Conservation (phyloP, 2,797 vertebrate genomes). For the Acestrorhynchus altus region DNA sequence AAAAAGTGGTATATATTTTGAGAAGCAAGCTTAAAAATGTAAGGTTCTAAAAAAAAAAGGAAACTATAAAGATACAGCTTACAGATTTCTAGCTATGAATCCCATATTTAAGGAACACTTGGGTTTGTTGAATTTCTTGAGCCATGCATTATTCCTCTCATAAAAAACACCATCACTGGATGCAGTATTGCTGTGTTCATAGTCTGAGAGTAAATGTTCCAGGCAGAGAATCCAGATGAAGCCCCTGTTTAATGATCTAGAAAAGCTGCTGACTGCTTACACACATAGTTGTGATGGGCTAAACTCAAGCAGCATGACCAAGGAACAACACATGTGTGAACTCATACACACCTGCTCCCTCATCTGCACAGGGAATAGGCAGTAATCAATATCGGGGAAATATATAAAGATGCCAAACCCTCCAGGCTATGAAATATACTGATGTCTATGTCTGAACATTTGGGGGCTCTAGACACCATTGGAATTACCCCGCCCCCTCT, state of each 20-base stretch:
- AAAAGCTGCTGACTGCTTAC: conserved; percentile 51
- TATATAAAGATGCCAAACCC: background rate
- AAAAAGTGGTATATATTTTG: too few relatives aligned
- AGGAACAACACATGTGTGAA: background rate
- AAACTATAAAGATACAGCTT: too few relatives aligned
- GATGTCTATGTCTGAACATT: too few relatives aligned
- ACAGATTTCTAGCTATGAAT: conserved; percentile 4
- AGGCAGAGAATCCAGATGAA: conserved; percentile 41
- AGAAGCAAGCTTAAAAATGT: background rate
- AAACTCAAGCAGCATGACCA: conserved; percentile 20
- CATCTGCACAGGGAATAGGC: background rate
- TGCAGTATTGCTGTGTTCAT: conserved; percentile 25
- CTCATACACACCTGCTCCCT: conserved; percentile 7
- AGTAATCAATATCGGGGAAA: background rate
- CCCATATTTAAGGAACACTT: background rate
- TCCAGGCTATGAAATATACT: too few relatives aligned
- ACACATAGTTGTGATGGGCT: conserved; percentile 4
- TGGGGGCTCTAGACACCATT: too few relatives aligned
- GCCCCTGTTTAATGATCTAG: conserved; percentile 55
- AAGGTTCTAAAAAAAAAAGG: too few relatives aligned
- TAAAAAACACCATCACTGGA: conserved; percentile 23
- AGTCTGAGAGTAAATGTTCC: conserved; percentile 26
- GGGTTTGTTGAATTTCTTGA: conserved; percentile 10
- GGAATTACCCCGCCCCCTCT: too few relatives aligned
- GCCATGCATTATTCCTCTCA: background rate